These are phyloP conservation scores for Conger conger DNA, from an alignment of 2,113 vertebrate species.

Conservation along the genomic window DNA sequence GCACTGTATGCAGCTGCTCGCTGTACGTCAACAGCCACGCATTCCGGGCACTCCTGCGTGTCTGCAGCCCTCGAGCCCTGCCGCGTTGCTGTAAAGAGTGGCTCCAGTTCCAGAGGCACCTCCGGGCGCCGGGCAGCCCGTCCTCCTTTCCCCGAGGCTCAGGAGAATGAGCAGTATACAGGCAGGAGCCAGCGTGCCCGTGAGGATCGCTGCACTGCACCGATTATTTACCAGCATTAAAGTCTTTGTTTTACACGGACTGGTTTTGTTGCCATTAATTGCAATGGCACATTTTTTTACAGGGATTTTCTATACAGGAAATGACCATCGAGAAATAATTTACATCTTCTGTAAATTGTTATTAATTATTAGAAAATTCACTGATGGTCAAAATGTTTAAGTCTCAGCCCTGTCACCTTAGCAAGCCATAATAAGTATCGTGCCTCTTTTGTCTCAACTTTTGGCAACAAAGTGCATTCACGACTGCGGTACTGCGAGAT, in stretches of 20 bases:
- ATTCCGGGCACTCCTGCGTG: slow-evolving; percentile 13
- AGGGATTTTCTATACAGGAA: too few species aligned
- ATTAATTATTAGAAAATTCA: too few species aligned
- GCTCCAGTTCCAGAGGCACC: slow-evolving; percentile 17
- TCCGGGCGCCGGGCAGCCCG: background rate
- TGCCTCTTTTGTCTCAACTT: too few species aligned
- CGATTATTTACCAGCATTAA: background rate
- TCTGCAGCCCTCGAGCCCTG: slow-evolving; percentile 10
- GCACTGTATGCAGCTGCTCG: slow-evolving; percentile 34
- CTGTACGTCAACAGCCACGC: slow-evolving; percentile 22
- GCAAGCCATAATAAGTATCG: too few species aligned
- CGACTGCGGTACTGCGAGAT: background rate
- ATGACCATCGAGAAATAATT: too few species aligned
- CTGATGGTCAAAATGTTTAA: too few species aligned
- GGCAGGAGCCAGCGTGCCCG: background rate
- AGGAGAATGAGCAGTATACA: background rate
- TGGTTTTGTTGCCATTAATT: background rate
- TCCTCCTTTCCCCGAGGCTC: background rate
- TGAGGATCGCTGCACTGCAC: background rate
- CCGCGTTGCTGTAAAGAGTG: background rate
- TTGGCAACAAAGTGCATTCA: background rate
- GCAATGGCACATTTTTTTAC: too few species aligned
- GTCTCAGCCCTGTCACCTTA: too few species aligned
- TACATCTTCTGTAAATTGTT: too few species aligned
- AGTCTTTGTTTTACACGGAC: background rate